Evolutionary conservation across 2,113 vertebrate species (phyloP), one percentile per base, ranked within the genome.

Genomic region (Elaphurus davidianus): DNA sequence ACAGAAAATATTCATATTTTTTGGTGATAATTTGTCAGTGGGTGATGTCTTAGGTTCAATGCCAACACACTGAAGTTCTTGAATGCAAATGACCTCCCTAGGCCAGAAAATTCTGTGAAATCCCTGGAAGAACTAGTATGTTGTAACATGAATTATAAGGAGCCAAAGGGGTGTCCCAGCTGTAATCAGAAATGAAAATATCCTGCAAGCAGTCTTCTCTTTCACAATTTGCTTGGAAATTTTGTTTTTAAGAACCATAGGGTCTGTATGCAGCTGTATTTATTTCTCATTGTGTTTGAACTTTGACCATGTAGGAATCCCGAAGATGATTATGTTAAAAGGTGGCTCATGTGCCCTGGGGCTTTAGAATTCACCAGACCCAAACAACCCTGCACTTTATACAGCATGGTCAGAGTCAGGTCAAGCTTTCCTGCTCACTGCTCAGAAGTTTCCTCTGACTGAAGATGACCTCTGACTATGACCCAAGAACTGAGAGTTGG

Each of bases 211-310:
- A 43, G 45, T 96, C 64, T 94, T 85, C 33, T 16, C 14, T 88
- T 95, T 87, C 23, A 74, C 0, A 36, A 43, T n/a, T 82, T 89
- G 45, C n/a, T 91, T 59, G 3, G 30, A 43, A 67, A 87, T 36
- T 94, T 96, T 92, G 19, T 30, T 94, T 94, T 90, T 62, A 36
- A 91, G 79, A 90, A 92, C 36, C 45, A 79, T 27, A 28, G n/a
- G 78, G 27, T 79, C 50, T 78, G 33, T 33, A 45, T 16, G 25
- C 27, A 54, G 52, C 76, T 5, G 17, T 81, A 86, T 43, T 91
- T 78, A 27, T 30, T 87, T 79, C 67, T 94, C 36, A 23, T 7
- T 43, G 15, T 47, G 27, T 89, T 88, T 78, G 60, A 36, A 55
- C 43, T 84, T 92, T 52, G 27, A 28, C 47, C 43, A 52, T 14